phyloP scores from a whole-genome alignment of 2,797 vertebrate species.

The Buphagus erythrorhynchus region DNA sequence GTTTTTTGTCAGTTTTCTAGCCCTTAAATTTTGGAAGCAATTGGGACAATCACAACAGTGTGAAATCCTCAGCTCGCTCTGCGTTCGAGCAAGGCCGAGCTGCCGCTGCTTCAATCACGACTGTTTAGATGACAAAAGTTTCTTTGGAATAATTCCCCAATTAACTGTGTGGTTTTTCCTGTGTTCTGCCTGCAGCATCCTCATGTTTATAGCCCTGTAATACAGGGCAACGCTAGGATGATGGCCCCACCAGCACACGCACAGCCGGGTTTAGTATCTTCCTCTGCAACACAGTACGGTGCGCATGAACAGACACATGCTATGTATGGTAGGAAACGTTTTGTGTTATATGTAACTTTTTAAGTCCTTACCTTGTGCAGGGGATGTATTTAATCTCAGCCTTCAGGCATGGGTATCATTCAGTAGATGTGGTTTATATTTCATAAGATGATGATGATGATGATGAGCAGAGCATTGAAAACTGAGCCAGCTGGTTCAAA shows the following conservation, averaged over 20 bases:
- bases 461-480: slow-evolving; percentile 64
- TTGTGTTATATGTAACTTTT: slow-evolving; percentile 67
- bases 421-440: slow-evolving; percentile 46
- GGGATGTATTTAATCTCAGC: slow-evolving; percentile 55
- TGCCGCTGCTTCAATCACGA: accelerated
- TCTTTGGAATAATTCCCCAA: neutral
- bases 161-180: neutral
- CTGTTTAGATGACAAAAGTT: neutral
- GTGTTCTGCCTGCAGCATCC: slow-evolving; percentile 84
- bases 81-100: neutral
- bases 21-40: neutral
- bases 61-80: neutral
- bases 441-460: slow-evolving; percentile 36
- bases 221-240: slow-evolving; percentile 94
- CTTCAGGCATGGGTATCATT: neutral
- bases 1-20: neutral
- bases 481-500: slow-evolving; percentile 52
- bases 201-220: slow-evolving; percentile 95
- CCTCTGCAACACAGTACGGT: slow-evolving; percentile 92
- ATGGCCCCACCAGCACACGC: slow-evolving; percentile 92
- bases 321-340: slow-evolving; percentile 94
- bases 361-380: slow-evolving; percentile 37
- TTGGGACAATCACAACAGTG: accelerated
- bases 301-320: slow-evolving; percentile 95
- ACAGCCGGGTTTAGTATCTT: slow-evolving; percentile 92